Base-by-base conservation (phyloP, 2,888 invertebrate species). In the Elegia similella region DNA sequence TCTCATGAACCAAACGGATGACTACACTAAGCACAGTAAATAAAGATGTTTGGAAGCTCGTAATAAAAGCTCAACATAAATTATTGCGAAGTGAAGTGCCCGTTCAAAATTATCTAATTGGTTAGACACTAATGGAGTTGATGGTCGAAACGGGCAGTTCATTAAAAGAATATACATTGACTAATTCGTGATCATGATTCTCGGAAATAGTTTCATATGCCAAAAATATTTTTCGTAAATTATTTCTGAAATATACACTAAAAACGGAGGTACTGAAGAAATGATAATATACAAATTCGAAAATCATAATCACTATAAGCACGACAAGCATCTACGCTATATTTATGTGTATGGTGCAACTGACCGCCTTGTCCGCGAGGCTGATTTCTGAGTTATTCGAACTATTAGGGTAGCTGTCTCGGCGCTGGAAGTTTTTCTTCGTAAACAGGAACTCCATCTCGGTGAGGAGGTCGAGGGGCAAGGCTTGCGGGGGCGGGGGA, bases 371-470 rank as follows among this genome's bases (percentile, higher is more conserved):
- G 23, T 88, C 86, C 32, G 78, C 75, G n/a, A 80, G 68, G 59
- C 78, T 81, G 59, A 81, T 66, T 2, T 81, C 81, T 0, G 80
- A 70, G 62, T 73, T 74, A 64, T 70, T 75, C 57, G 84, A 73
- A 61, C 72, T 81, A 67, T 78, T 81, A 1, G 85, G 86, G 59
- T 75, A 78, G 67, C 83, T 84, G 68, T 86, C 84, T 12, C 86
- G 76, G 12, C 83, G 78, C 57, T 77, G 73, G 42, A 71, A 58
- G 57, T 70, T 75, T 58, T 80, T 78, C 61, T 73, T 79, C 23
- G 76, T 68, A 68, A 91, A 87, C 7, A 89, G 78, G 63, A 75
- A 83, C 68, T 88, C 86, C 89, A 90, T 89, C 64, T 91, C 90
- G 0, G 83, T 87, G 59, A 89, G 81, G 2, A 91, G 76, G 57